These are phyloP conservation scores for Volucella zonaria DNA, from an alignment of 2,888 invertebrate species.

Conservation along the genomic window DNA sequence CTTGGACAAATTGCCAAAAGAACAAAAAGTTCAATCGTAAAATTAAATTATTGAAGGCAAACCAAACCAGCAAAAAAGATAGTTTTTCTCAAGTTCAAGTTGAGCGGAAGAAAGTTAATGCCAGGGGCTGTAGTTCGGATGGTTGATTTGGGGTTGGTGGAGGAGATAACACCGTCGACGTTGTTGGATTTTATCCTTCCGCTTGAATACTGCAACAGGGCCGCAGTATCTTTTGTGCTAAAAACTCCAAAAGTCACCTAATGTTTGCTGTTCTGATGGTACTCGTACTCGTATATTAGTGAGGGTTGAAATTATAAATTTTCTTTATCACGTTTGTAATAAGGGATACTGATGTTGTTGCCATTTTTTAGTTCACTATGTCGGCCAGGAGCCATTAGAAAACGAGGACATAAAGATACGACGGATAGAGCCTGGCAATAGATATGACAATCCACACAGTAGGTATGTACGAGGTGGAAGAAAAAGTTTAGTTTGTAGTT, in stretches of 20 bases:
- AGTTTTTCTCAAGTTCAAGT: conserved; percentile 72
- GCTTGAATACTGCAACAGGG: conserved; percentile 58
- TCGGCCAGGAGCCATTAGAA: background rate
- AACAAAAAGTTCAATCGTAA: conserved; percentile 71
- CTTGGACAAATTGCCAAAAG: conserved; percentile 67
- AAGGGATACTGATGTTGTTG: conserved; percentile 50
- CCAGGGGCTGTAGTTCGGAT: background rate
- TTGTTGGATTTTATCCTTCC: conserved; percentile 31
- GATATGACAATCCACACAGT: conserved; percentile 8
- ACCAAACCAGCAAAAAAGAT: conserved; percentile 39
- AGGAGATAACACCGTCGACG: conserved; percentile 32
- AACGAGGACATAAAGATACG: conserved; percentile 4
- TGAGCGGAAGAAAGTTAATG: conserved; percentile 63
- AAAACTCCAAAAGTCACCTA: conserved; percentile 1
- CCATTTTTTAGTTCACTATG: conserved; percentile 42
- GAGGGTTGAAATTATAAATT: conserved; percentile 63
- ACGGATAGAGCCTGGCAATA: background rate
- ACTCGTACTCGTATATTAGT: conserved; percentile 1
- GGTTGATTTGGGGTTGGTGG: background rate
- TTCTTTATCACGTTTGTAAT: conserved; percentile 49
- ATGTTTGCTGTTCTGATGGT: conserved; percentile 14
- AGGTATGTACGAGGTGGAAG: background rate
- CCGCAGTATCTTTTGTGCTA: background rate
- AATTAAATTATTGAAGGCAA: conserved; percentile 67
- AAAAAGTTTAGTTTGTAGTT: conserved; percentile 57